These are phyloP conservation scores for Sepiola atlantica DNA, from an alignment of 2,888 invertebrate genomes.

Conservation along the genomic window DNA sequence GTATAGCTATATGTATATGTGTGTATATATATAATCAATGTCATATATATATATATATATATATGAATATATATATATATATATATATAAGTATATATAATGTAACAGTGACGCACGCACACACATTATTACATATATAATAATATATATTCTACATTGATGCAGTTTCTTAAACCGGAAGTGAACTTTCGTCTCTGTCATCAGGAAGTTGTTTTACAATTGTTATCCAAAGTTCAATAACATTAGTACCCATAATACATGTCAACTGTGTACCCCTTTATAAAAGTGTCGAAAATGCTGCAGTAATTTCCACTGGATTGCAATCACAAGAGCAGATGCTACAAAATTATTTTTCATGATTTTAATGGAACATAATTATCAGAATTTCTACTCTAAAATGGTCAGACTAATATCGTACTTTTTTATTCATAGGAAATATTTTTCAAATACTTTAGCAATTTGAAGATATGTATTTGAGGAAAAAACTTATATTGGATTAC, in stretches of 20 bases:
- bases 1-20: background rate
- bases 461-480: too few species aligned
- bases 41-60: background rate
- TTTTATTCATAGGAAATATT: background rate
- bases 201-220: background rate
- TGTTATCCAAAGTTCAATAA: background rate
- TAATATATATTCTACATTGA: background rate
- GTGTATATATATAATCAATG: background rate
- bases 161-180: background rate
- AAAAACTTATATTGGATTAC: too few species aligned
- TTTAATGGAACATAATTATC: too few species aligned
- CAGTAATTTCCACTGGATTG: background rate
- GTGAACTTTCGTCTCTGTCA: background rate
- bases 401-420: background rate
- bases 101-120: background rate
- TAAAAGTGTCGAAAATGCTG: background rate
- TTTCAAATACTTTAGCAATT: too few species aligned
- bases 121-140: background rate
- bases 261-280: slow-evolving; percentile 21
- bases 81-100: background rate
- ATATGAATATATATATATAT: slow-evolving; percentile 1
- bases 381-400: too few species aligned
- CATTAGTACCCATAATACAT: background rate
- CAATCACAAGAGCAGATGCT: background rate
- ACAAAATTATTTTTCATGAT: too few species aligned